Evolutionary conservation across 2,888 invertebrate genomes (phyloP).

Genomic region (Pandemis cinnamomeana): DNA sequence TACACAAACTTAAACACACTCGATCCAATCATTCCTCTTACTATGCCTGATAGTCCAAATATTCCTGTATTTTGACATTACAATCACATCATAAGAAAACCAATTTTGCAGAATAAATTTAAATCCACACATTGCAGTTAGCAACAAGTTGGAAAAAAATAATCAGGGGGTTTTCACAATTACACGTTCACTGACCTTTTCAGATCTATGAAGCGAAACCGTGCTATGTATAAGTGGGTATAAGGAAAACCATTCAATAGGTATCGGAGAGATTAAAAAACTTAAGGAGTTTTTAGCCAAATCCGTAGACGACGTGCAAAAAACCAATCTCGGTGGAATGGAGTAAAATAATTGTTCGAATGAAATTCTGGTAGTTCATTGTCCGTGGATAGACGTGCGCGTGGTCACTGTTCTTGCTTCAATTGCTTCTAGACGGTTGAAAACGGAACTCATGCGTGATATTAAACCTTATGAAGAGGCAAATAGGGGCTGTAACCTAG

Average conservation of each 20-base stretch:
- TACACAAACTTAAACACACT: neutral
- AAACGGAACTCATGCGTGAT: constrained; percentile 15
- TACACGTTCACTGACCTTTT: constrained; percentile 10
- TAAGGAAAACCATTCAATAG: constrained; percentile 38
- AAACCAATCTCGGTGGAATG: constrained; percentile 49
- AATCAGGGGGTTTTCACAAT: neutral
- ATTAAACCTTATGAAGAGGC: constrained; percentile 7
- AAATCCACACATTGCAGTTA: neutral
- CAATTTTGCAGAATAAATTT: neutral
- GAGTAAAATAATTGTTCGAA: constrained; percentile 40
- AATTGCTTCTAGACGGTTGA: constrained; percentile 16
- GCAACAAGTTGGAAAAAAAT: neutral
- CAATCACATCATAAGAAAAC: neutral
- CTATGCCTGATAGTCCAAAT: neutral
- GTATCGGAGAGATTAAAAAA: constrained; percentile 42
- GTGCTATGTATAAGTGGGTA: constrained; percentile 21
- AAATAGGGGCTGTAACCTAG: constrained; percentile 6
- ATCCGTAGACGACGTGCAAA: constrained; percentile 50
- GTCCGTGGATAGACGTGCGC: constrained; percentile 46
- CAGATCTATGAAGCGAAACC: constrained; percentile 25
- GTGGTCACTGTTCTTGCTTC: constrained; percentile 49
- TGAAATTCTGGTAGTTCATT: constrained; percentile 49
- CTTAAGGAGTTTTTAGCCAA: constrained; percentile 51
- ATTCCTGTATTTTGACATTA: neutral
- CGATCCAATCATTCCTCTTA: neutral